Conservation (phyloP, 2,888 invertebrate species). For the Xylophagus ater region DNA sequence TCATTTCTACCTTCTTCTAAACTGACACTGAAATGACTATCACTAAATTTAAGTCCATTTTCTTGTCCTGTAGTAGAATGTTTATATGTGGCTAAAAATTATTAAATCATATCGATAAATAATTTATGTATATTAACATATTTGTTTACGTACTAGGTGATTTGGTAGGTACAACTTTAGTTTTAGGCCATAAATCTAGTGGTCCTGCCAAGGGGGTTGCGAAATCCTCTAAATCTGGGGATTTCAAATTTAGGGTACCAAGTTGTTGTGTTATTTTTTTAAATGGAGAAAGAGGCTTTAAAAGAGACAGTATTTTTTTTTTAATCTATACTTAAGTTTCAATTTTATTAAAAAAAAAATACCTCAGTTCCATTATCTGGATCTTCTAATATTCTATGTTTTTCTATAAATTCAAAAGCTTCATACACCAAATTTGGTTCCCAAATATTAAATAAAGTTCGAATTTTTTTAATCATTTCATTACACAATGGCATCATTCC, state of each 20-base stretch:
- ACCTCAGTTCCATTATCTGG: slow-evolving; percentile 39
- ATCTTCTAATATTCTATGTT: slow-evolving; percentile 45
- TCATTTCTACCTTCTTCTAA: neutral
- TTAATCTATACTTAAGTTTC: no score
- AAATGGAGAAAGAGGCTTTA: slow-evolving; percentile 57
- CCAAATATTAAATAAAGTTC: slow-evolving; percentile 71
- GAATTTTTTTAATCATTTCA: slow-evolving; percentile 66
- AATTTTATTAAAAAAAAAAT: slow-evolving; percentile 10
- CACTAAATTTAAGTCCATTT: slow-evolving; percentile 21
- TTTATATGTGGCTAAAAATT: no score
- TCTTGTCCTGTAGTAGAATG: no score
- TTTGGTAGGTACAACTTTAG: no score
- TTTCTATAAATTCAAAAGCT: slow-evolving; percentile 70
- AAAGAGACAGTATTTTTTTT: no score
- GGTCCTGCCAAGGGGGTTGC: slow-evolving; percentile 55
- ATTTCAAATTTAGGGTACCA: slow-evolving; percentile 55
- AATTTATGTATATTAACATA: slow-evolving; percentile 26
- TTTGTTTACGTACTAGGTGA: slow-evolving; percentile 19
- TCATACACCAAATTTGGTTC: slow-evolving; percentile 78
- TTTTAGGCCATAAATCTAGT: slow-evolving; percentile 54
- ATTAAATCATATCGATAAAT: no score
- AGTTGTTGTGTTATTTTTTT: slow-evolving; percentile 68
- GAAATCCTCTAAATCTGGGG: slow-evolving; percentile 61
- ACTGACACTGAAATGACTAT: slow-evolving; percentile 25
- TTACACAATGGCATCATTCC: slow-evolving; percentile 68